These are phyloP conservation scores for Mongoloraphidia duomilia DNA, from an alignment of 2,888 invertebrate genomes.

Conservation along the genomic window DNA sequence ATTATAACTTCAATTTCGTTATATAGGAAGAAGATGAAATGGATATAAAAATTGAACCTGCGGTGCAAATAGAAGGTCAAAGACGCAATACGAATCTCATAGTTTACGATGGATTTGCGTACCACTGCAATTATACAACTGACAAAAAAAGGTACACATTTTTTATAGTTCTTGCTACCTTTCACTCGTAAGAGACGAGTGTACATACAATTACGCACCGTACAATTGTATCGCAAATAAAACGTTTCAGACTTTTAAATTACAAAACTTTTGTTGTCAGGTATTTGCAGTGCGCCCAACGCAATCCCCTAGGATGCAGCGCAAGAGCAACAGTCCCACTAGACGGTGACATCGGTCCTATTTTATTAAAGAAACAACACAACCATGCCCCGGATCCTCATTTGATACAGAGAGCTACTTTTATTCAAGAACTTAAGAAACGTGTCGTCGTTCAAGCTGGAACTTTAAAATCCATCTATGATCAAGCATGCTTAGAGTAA, in stretches of 20 bases:
- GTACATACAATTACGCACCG: too few relatives aligned
- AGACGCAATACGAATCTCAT: conserved; percentile 2
- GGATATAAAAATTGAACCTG: conserved; percentile 3
- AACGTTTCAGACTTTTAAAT: too few relatives aligned
- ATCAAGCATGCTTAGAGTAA: conserved; percentile 5
- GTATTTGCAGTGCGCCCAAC: conserved; percentile 2
- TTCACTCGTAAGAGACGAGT: too few relatives aligned
- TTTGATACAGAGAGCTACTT: conserved; percentile 2
- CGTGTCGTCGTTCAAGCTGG: conserved; percentile 5
- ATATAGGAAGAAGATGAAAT: background rate
- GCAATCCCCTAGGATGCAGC: conserved; percentile 1
- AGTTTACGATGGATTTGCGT: conserved; percentile 6
- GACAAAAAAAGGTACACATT: background rate
- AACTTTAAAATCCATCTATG: conserved; percentile 5
- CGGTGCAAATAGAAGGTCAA: conserved; percentile 1
- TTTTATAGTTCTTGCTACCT: too few relatives aligned
- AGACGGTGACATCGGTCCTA: conserved; percentile 1
- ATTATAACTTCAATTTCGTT: background rate
- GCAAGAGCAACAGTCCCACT: conserved; percentile 1
- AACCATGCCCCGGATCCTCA: conserved; percentile 5
- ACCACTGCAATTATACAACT: conserved; percentile 6
- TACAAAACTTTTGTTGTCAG: background rate
- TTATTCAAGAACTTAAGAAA: conserved; percentile 4
- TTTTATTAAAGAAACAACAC: conserved; percentile 4
- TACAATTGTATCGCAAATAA: too few relatives aligned